Percentiles rank a stretch among this genome's conserved stretches.
These are phyloP conservation scores for Forbesichthys agassizii DNA, from an alignment of 2,113 vertebrate genomes.

Conservation along the genomic window DNA sequence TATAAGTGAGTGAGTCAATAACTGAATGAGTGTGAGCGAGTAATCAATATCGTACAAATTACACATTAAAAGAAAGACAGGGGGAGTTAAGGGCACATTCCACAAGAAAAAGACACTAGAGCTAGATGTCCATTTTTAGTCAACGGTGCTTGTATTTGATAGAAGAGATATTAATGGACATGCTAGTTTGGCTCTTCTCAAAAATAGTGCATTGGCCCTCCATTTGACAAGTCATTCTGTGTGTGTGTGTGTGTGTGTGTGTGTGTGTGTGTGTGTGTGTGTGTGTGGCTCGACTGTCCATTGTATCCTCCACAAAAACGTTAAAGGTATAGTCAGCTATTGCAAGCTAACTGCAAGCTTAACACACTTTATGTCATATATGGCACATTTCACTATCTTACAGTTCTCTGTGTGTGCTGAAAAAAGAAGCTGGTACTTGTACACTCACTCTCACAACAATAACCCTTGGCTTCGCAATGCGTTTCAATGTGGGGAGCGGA, in stretches of 20 bases:
- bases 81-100: constrained; percentile 29
- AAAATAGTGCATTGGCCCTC: constrained; percentile 29
- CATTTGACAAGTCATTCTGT: constrained; percentile 29
- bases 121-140: constrained; percentile 60
- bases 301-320: not conserved
- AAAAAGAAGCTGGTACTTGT: too few species aligned
- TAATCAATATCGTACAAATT: not conserved
- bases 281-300: not conserved
- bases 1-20: too few species aligned
- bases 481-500: too few species aligned
- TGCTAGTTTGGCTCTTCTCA: constrained; percentile 20
- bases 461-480: too few species aligned
- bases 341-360: too few species aligned
- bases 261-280: constrained; percentile 7
- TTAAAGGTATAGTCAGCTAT: too few species aligned
- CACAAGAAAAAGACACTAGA: constrained; percentile 70
- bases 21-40: not conserved
- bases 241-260: constrained; percentile 3
- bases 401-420: not conserved
- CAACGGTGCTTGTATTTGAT: constrained; percentile 23
- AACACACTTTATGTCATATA: too few species aligned
- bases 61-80: constrained; percentile 5
- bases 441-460: too few species aligned
- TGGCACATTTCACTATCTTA: too few species aligned
- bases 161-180: constrained; percentile 45